Percentiles rank a stretch among this genome's conserved stretches.
phyloP scores from a whole-genome alignment of 1,140 invertebrate genomes.

The Trialeurodes vaporariorum region DNA sequence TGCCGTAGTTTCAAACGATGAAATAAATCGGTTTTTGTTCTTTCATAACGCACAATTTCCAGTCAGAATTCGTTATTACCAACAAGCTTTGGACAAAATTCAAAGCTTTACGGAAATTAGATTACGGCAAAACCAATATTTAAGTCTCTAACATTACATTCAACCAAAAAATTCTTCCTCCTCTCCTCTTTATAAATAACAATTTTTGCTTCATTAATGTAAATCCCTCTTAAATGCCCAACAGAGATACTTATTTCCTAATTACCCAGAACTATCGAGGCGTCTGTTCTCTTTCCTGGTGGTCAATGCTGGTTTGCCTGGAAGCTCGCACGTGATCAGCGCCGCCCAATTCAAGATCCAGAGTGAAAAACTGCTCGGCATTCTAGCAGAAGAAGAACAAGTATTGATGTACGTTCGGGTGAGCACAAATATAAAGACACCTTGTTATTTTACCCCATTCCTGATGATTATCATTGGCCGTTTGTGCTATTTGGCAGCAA shows the following conservation, averaged over 20 bases:
- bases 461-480: too few species aligned
- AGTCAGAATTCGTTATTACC: too few species aligned
- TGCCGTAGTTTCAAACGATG: too few species aligned
- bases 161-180: too few species aligned
- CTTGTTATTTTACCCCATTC: too few species aligned
- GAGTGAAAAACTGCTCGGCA: constrained; percentile 53
- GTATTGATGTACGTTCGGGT: constrained; percentile 51
- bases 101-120: too few species aligned
- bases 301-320: constrained; percentile 40
- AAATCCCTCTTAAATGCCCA: constrained; percentile 17
- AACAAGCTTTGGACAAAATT: too few species aligned
- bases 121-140: too few species aligned
- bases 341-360: constrained; percentile 51
- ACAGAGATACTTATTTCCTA: constrained; percentile 63
- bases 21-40: too few species aligned
- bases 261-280: constrained; percentile 54
- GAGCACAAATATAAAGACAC: too few species aligned
- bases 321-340: constrained; percentile 43
- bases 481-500: too few species aligned
- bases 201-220: constrained; percentile 2
- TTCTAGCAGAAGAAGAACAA: constrained; percentile 49
- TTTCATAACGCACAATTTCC: too few species aligned
- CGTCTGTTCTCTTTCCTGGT: constrained; percentile 53
- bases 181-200: neutral
- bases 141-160: neutral